Percentiles rank a stretch among this genome's conserved stretches.
Evolutionary conservation across 35 echinoderm and acorn worm genomes (phyloP).

Genomic region (Stichopus chloronotus): DNA sequence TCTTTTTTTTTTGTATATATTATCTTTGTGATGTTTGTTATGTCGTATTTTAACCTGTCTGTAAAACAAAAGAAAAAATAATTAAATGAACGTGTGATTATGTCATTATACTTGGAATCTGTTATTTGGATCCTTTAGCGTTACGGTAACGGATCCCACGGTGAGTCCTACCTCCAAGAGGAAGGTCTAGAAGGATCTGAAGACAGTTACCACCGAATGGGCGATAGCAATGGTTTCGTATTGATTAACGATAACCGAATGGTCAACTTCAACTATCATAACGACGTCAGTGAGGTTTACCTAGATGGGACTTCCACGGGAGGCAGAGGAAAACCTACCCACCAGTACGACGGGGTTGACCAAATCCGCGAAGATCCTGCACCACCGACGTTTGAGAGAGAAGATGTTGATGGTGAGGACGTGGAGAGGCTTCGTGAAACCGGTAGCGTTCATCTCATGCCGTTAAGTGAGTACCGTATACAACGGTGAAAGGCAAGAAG

Average conservation of each 20-base stretch:
- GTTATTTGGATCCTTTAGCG: too few species aligned
- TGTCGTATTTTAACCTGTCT: too few species aligned
- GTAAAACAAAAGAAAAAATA: too few species aligned
- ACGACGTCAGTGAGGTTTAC: constrained; percentile 8
- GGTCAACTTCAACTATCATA: constrained; percentile 24
- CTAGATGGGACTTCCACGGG: not conserved
- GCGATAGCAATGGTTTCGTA: not conserved
- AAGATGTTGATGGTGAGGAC: constrained; percentile 37
- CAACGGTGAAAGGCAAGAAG: too few species aligned
- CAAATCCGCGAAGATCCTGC: not conserved
- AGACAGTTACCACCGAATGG: not conserved
- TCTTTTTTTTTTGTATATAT: too few species aligned
- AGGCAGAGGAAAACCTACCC: not conserved
- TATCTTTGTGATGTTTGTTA: too few species aligned
- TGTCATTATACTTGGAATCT: too few species aligned
- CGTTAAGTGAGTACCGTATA: not conserved
- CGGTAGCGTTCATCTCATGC: not conserved
- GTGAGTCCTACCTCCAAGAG: not conserved
- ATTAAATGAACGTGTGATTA: too few species aligned
- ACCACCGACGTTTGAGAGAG: constrained; percentile 8
- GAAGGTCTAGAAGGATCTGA: not conserved
- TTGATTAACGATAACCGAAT: constrained; percentile 16
- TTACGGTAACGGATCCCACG: not conserved
- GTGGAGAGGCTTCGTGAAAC: constrained; percentile 4
- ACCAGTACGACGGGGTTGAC: not conserved